Percentiles rank a stretch among this genome's conserved stretches.
These are phyloP conservation scores for Andricus grossulariae DNA, from an alignment of 1,140 invertebrate species.

Conservation along the genomic window DNA sequence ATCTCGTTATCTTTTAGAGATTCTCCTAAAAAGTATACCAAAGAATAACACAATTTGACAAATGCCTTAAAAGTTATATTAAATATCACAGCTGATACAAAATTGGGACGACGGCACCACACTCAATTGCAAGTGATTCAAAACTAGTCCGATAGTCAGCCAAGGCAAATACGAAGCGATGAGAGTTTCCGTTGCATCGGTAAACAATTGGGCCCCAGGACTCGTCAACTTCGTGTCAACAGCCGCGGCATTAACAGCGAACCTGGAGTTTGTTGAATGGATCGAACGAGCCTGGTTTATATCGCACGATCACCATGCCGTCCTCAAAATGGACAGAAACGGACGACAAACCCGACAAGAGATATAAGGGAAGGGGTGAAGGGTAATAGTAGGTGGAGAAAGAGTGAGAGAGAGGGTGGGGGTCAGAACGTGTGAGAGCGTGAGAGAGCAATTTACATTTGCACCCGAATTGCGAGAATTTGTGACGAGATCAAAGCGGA, in stretches of 20 bases:
- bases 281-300: slow-evolving; percentile 6
- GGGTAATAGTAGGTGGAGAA: slow-evolving; percentile 30
- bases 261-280: slow-evolving; percentile 37
- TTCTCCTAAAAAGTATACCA: too few species aligned
- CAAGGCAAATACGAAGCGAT: slow-evolving; percentile 45
- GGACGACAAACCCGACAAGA: slow-evolving; percentile 13
- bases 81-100: too few species aligned
- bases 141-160: slow-evolving; percentile 10
- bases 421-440: slow-evolving; percentile 37
- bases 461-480: slow-evolving; percentile 44
- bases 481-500: slow-evolving; percentile 15
- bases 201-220: slow-evolving; percentile 60
- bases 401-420: not conserved
- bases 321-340: slow-evolving; percentile 34
- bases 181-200: slow-evolving; percentile 52
- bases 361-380: slow-evolving; percentile 6
- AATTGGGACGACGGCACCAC: too few species aligned
- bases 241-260: slow-evolving; percentile 42
- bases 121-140: not conserved
- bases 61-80: too few species aligned
- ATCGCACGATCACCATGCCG: not conserved
- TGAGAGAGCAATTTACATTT: slow-evolving; percentile 37
- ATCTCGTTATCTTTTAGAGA: too few species aligned
- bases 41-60: too few species aligned
- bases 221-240: slow-evolving; percentile 61